Base-by-base conservation (phyloP, 1,140 invertebrate genomes). In the Papilio polytes region DNA sequence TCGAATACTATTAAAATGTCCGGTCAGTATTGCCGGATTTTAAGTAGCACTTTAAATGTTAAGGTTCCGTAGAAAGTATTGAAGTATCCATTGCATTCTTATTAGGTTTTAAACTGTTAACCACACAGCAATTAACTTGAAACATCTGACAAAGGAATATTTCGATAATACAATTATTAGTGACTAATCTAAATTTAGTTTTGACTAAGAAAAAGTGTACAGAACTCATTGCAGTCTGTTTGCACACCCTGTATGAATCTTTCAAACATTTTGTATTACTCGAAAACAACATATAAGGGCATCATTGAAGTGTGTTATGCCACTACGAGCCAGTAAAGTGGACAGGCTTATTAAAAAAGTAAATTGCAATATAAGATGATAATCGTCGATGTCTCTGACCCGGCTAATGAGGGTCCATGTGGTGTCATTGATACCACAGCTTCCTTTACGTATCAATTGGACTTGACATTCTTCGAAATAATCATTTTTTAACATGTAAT, bases 1-100 rank as follows among this genome's bases (percentile, higher is more conserved):
- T 81, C 63, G 70, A 81, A 78, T 70, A 41, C 56, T 72, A 80
- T 15, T 12, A 36, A 73, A 46, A 13, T 76, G 74, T 53, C 46
- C 12, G 12, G 44, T 26, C 74, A 76, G 20, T 15, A 31, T 76
- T 6, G 74, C 1, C 10, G 12, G 44, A 76, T 53, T 48, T 76
- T 76, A 51, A 44, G 44, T 15, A 76, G 20, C n/a, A 13, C 10
- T 46, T 22, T 13, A 70, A 70, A 70, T 70, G 0, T 70, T 31
- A 70, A 70, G 63, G 63, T 36, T 70, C 63, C 26, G 10, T 70
- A 70, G 2, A 13, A 13, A 2, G 12, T 15, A 12, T 56, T 56
- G 53, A 48, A 56, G 15, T 63, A 20, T 12, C 20, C 56, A 63
- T n/a, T 6, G 15, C n/a, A 22, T n/a, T 56, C 53, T n/a, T 56